Evolutionary conservation across 2,888 invertebrate genomes (phyloP), one percentile per base, ranked within the genome.

Genomic region (Eristalis tenax): DNA sequence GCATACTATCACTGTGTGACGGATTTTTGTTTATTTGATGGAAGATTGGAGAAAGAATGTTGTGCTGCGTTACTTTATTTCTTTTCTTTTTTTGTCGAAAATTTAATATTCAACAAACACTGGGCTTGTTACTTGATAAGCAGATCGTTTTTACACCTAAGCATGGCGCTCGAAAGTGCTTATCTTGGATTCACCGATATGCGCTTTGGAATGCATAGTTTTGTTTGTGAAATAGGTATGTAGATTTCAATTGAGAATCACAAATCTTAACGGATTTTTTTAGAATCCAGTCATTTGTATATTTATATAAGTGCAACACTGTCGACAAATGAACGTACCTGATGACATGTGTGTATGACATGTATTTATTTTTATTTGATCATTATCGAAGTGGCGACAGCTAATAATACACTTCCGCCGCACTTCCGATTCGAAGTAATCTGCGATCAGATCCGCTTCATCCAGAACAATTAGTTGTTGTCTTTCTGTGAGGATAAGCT

Each of bases 71-170:
- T 66, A 28, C n/a, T 40, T 38, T 56, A 15, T 65, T 59, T 80
- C 15, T 22, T 32, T 4, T 56, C 57, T 26, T 66, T 43, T 26
- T 13, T 22, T 13, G 15, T 15, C 4, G 6, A 23, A 40, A 61
- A 66, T 68, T 73, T 69, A 74, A 81, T 81, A 75, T 75, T 81
- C 74, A 81, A 81, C 74, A 81, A 81, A 81, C 74, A 81, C 35
- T 81, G 80, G 61, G 80, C 74, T 74, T 74, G 80, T 81, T 74
- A 75, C 74, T 69, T 69, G 80, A 81, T 81, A 81, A 81, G 68
- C 63, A 74, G 56, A 66, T 73, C 71, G 79, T 40, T 59, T 18
- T 81, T 74, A 81, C 80, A 81, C 68, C 80, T 81, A 80, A 66
- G 43, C 68, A 43, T 38, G 66, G 35, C 50, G 66, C 68, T 66